Conservation (phyloP, 2,113 vertebrate genomes). For the Rhinoderma darwinii region DNA sequence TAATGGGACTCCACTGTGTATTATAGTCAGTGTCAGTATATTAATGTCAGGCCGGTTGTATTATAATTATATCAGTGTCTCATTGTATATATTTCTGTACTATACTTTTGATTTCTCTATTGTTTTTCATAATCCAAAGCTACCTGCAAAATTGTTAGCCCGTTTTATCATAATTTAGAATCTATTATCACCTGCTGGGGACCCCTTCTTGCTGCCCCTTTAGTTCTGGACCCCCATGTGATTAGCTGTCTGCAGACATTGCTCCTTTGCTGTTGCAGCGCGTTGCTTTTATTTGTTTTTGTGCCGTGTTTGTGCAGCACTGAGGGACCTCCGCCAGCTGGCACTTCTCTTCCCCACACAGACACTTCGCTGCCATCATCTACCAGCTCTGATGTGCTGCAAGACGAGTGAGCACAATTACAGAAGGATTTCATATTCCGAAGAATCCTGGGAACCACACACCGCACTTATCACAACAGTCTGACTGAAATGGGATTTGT, state of each 20-base stretch:
- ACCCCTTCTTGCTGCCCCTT: neutral
- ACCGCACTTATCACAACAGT: conserved; percentile 1
- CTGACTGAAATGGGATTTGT: neutral
- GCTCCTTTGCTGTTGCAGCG: neutral
- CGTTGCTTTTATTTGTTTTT: conserved; percentile 3
- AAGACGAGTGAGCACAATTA: neutral
- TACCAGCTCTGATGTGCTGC: neutral
- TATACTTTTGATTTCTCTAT: neutral
- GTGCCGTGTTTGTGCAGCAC: conserved; percentile 4
- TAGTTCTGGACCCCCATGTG: neutral
- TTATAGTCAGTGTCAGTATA: neutral
- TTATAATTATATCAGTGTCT: no score
- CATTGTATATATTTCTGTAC: neutral
- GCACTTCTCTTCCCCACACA: conserved; percentile 6
- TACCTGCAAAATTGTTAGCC: no score
- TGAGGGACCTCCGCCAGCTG: conserved; percentile 20
- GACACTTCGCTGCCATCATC: conserved; percentile 24
- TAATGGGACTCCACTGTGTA: no score
- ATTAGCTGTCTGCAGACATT: neutral
- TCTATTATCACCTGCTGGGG: neutral
- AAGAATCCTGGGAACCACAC: neutral
- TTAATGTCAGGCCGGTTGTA: neutral
- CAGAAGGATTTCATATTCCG: neutral
- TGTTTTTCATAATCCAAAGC: no score
- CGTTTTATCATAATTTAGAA: neutral